A percentile compares a stretch with the other conserved stretches of the same genome.
These are phyloP conservation scores for Lepetodrilus schrolli DNA, from an alignment of 2,888 invertebrate genomes.

Conservation along the genomic window DNA sequence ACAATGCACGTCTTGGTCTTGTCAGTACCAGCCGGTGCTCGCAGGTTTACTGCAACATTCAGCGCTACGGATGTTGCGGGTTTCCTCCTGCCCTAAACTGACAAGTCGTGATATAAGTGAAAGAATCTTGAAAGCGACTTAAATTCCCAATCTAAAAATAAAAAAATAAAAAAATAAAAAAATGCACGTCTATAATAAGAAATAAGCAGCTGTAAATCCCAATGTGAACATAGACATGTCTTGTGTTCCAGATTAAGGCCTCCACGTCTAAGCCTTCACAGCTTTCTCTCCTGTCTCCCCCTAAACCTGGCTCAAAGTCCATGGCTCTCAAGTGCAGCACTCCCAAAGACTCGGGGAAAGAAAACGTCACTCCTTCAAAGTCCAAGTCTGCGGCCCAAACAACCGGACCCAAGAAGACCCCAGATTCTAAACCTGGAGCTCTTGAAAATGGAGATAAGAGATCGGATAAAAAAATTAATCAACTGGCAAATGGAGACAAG, in stretches of 20 bases:
- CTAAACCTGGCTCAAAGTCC: neutral
- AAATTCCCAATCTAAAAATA: too few species aligned
- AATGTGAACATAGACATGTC: neutral
- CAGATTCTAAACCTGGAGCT: neutral
- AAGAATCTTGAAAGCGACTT: too few species aligned
- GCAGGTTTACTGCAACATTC: too few species aligned
- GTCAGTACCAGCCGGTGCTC: too few species aligned
- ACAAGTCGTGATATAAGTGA: too few species aligned
- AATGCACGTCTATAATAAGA: too few species aligned
- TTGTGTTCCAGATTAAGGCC: neutral
- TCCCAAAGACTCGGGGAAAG: constrained; percentile 1
- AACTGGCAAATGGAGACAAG: constrained; percentile 14
- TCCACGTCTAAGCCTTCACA: constrained; percentile 2
- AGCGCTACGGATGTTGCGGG: too few species aligned
- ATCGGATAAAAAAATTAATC: constrained; percentile 1
- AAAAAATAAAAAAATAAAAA: neutral
- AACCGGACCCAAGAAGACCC: neutral
- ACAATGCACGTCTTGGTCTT: too few species aligned
- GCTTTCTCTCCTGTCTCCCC: neutral
- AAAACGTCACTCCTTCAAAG: constrained; percentile 1
- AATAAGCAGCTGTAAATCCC: too few species aligned
- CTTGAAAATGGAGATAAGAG: constrained; percentile 2
- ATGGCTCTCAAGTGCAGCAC: constrained; percentile 14
- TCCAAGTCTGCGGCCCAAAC: neutral
- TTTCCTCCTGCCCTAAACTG: too few species aligned